Percentiles rank a stretch among this genome's conserved stretches.
Conservation (phyloP, 53 echinoderm and acorn worm genomes). For the Apostichopus leukothele region DNA sequence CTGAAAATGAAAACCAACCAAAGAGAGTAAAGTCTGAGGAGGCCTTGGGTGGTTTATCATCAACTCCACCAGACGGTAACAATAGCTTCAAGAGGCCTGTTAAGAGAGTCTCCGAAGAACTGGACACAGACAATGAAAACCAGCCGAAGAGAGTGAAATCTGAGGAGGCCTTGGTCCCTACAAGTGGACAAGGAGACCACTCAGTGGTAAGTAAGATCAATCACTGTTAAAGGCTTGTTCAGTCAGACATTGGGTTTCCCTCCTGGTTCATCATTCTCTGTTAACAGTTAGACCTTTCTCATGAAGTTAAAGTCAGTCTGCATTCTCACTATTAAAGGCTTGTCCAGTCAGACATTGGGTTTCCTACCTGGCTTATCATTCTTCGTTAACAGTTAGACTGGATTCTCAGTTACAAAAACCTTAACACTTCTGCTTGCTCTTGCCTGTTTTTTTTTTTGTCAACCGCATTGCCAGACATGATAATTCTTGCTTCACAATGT, state of each 20-base stretch:
- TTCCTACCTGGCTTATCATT: no score
- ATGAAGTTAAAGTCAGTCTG: no score
- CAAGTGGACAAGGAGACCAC: slow-evolving; percentile 38
- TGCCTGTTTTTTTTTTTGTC: no score
- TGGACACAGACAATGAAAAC: background rate
- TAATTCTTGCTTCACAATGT: no score
- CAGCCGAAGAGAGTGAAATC: slow-evolving; percentile 41
- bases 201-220: slow-evolving; percentile 32
- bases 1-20: slow-evolving; percentile 18
- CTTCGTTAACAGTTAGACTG: no score
- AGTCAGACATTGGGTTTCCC: background rate
- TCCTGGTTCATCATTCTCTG: no score
- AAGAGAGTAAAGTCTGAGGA: slow-evolving; percentile 42
- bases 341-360: no score
- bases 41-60: background rate
- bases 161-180: slow-evolving; percentile 34
- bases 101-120: slow-evolving; percentile 46
- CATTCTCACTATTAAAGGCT: no score
- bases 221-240: background rate
- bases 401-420: no score
- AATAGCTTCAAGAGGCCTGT: slow-evolving; percentile 42
- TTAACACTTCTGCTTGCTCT: no score
- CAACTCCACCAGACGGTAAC: slow-evolving; percentile 16
- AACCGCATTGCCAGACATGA: no score
- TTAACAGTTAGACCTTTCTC: no score